Base-by-base conservation (phyloP, 2,888 invertebrate species). In the Tachina grossa region DNA sequence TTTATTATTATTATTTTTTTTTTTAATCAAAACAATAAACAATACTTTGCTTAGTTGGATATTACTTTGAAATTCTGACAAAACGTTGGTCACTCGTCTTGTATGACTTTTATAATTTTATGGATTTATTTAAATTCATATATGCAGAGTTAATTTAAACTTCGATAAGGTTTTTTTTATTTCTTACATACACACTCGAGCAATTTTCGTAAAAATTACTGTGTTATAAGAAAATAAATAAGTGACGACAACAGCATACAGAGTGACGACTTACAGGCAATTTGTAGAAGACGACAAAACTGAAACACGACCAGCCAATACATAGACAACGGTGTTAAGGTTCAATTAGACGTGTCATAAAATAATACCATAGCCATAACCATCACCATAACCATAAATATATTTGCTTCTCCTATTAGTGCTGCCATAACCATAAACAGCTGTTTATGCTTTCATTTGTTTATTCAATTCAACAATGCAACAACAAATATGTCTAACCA, bases 211-310 rank as follows among this genome's bases (percentile, higher is more conserved):
- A 63, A 14, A 79, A 39, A 9, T 19, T 47, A 55, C 63, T 51
- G 19, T 72, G 55, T 65, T 80, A 55, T 72, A 74, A 74, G 66
- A 45, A 31, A 71, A 74, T 63, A 51, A 65, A 66, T 13, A 59
- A 31, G 45, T 39, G n/a, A 53, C 65, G 43, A 59, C 78, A 57
- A 31, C 43, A 78, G 51, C 43, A 74, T 45, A 49, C 43, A 51
- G 72, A 51, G 49, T 59, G 39, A 57, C 49, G 16, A n/a, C n/a
- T n/a, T n/a, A 22, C 1, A 22, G 2, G 22, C 22, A 22, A 22
- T n/a, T n/a, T n/a, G n/a, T n/a, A 22, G 22, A 22, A 22, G 22
- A 22, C 1, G 22, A 22, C 22, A 22, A 22, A 22, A 22, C 22
- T 22, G 2, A 22, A 22, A 22, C 22, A 22, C 22, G 2, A 22